phyloP scores from a whole-genome alignment of 1,140 invertebrate genomes.

The Sarcophaga peregrina region DNA sequence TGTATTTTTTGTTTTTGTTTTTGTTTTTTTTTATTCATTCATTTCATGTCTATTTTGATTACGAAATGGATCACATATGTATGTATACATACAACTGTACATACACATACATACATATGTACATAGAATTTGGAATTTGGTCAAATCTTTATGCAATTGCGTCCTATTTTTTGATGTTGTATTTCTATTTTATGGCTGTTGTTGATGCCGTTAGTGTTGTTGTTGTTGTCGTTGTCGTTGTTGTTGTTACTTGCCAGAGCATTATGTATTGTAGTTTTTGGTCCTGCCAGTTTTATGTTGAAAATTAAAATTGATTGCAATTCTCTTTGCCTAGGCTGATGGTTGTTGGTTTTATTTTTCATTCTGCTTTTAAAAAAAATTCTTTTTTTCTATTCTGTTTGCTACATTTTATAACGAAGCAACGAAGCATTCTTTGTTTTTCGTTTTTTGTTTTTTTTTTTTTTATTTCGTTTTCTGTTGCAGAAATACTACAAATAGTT shows the following conservation, averaged over 20 bases:
- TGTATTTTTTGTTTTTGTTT: background rate
- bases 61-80: background rate
- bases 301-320: conserved; percentile 40
- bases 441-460: conserved; percentile 28
- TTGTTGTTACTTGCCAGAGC: too few relatives aligned
- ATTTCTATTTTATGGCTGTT: background rate
- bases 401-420: conserved; percentile 23
- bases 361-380: too few relatives aligned
- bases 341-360: background rate
- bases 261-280: background rate
- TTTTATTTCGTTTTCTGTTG: background rate
- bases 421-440: too few relatives aligned
- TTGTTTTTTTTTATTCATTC: background rate
- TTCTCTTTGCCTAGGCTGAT: background rate
- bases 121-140: conserved; percentile 17
- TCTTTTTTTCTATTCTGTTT: background rate
- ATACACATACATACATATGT: background rate
- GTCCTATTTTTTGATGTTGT: conserved; percentile 22
- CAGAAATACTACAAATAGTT: background rate
- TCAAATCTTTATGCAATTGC: conserved; percentile 36
- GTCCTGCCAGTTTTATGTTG: conserved; percentile 12
- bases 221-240: background rate
- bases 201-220: background rate
- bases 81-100: background rate
- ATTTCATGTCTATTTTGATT: conserved; percentile 29